A percentile compares a stretch with the other conserved stretches of the same genome.
phyloP scores from a whole-genome alignment of 2,797 vertebrate genomes.

The Lithobates pipiens region DNA sequence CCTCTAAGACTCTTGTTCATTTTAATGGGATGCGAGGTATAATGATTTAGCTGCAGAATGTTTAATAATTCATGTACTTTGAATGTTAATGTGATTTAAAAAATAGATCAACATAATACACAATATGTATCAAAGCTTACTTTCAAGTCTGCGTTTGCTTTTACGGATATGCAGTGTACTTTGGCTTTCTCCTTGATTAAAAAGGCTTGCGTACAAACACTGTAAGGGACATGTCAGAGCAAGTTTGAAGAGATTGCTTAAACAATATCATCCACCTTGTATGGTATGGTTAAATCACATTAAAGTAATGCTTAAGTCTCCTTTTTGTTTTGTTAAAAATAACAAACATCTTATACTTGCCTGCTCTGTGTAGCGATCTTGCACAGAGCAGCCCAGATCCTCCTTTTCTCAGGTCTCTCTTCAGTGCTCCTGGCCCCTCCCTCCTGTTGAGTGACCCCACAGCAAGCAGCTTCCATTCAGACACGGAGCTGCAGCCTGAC shows the following conservation, averaged over 20 bases:
- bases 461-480: too few relatives aligned
- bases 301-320: too few relatives aligned
- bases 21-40: conserved; percentile 59
- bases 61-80: conserved; percentile 60
- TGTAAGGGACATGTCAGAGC: conserved; percentile 15
- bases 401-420: too few relatives aligned
- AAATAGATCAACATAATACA: conserved; percentile 57
- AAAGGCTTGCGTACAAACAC: conserved; percentile 31
- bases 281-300: neutral
- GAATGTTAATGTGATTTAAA: conserved; percentile 59
- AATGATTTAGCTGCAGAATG: conserved; percentile 53
- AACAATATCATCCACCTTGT: conserved; percentile 17
- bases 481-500: too few relatives aligned
- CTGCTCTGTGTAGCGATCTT: too few relatives aligned
- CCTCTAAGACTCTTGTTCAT: conserved; percentile 45
- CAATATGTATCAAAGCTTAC: conserved; percentile 46
- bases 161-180: neutral
- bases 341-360: too few relatives aligned
- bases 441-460: too few relatives aligned
- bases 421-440: too few relatives aligned
- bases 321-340: too few relatives aligned
- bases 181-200: conserved; percentile 22
- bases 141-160: conserved; percentile 32
- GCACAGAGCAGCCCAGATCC: too few relatives aligned
- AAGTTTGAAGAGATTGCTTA: conserved; percentile 30